Evolutionary conservation across 2,113 vertebrate genomes (phyloP).

Genomic region (Pelodiscus sinensis): DNA sequence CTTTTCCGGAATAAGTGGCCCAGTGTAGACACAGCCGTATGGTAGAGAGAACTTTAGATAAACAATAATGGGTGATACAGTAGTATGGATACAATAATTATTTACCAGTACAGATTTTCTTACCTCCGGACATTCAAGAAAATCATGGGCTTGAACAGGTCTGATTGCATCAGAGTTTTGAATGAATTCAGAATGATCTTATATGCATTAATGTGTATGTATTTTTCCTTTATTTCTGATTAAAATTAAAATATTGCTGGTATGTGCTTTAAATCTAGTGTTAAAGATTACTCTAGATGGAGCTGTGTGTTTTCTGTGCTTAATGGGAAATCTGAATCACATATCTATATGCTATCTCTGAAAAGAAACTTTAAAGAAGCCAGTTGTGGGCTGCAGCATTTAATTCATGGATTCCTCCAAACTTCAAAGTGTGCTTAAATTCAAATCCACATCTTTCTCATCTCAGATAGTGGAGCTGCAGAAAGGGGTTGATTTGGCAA

Average conservation of each 20-base stretch:
- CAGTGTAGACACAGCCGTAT: no score
- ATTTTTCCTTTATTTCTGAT: neutral
- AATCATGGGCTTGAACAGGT: neutral
- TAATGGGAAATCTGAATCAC: neutral
- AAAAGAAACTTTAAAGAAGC: constrained; percentile 20
- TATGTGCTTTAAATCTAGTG: neutral
- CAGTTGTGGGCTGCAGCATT: constrained; percentile 34
- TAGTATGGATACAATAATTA: neutral
- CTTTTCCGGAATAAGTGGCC: no score
- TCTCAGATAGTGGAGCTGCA: constrained; percentile 25
- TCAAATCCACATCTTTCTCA: constrained; percentile 58
- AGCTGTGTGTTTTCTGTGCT: neutral
- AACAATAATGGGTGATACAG: neutral
- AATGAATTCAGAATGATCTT: neutral
- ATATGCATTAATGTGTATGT: neutral
- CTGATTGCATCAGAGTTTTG: neutral
- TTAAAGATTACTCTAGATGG: neutral
- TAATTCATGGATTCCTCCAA: constrained; percentile 5
- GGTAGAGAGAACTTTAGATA: neutral
- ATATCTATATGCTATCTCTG: neutral
- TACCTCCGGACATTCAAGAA: neutral
- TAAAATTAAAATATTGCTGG: neutral
- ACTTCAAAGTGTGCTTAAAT: neutral
- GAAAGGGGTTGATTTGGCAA: constrained; percentile 50
- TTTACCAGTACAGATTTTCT: neutral